Evolutionary conservation across 2,797 vertebrate species (phyloP).

Genomic region (Phoeniculus purpureus): DNA sequence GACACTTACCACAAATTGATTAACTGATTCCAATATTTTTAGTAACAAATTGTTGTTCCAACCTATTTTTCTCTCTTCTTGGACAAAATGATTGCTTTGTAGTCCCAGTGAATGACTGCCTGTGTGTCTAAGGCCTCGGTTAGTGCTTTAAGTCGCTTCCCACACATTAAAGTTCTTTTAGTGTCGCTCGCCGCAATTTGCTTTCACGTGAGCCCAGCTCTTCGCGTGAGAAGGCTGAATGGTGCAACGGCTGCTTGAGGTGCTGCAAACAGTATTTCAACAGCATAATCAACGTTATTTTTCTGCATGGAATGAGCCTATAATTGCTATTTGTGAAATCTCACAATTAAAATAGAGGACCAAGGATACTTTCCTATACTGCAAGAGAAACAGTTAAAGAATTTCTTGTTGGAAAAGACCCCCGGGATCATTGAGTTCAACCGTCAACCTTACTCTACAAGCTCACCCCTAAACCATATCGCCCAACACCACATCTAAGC

Average conservation of each 20-base stretch:
- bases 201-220: constrained; percentile 4
- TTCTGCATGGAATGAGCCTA: neutral
- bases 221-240: constrained; percentile 36
- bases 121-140: constrained; percentile 52
- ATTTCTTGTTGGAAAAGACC: too few relatives aligned
- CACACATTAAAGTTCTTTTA: constrained; percentile 12
- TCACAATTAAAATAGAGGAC: neutral
- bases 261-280: constrained; percentile 37
- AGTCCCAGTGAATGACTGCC: constrained; percentile 44
- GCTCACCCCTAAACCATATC: too few relatives aligned
- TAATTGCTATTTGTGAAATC: constrained; percentile 37
- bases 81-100: constrained; percentile 61
- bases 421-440: too few relatives aligned
- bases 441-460: too few relatives aligned
- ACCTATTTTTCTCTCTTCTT: constrained; percentile 65
- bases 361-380: neutral
- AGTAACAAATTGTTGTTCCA: constrained; percentile 59
- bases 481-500: too few relatives aligned
- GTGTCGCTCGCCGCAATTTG: constrained; percentile 19
- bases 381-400: too few relatives aligned
- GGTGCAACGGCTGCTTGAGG: neutral
- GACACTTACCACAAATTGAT: constrained; percentile 76
- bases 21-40: constrained; percentile 70
- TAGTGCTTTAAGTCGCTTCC: constrained; percentile 35
- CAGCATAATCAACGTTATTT: constrained; percentile 29